phyloP scores from a whole-genome alignment of 2,797 vertebrate species.

The Falco berigora region DNA sequence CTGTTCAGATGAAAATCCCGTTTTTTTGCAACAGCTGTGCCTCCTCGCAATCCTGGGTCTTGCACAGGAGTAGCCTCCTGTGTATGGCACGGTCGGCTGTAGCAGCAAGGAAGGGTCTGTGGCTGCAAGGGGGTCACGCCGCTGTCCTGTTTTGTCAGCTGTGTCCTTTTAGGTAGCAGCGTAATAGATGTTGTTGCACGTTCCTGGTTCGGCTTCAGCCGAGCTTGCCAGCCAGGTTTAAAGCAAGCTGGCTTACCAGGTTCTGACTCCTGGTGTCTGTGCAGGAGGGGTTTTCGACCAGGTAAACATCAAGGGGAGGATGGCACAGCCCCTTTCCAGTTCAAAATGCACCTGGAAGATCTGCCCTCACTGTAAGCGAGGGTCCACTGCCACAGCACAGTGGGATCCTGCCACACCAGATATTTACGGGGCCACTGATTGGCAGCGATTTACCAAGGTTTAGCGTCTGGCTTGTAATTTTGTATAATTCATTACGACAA shows the following conservation, averaged over 20 bases:
- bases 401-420: background rate
- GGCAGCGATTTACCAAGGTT: fast-evolving
- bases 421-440: fast-evolving
- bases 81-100: fast-evolving
- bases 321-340: background rate
- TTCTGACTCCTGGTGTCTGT: background rate
- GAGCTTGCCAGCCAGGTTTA: background rate
- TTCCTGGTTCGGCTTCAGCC: background rate
- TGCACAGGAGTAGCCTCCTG: background rate
- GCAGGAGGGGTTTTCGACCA: background rate
- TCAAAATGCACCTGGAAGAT: fast-evolving
- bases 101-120: background rate
- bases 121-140: background rate
- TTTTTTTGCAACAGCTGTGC: too few species aligned
- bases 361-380: fast-evolving
- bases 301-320: fast-evolving
- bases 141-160: background rate
- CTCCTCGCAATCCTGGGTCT: background rate
- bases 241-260: background rate
- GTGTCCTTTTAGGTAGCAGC: background rate
- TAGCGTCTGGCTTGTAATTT: background rate
- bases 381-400: background rate
- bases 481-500: background rate
- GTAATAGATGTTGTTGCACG: fast-evolving
- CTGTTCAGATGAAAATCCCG: background rate